Evolutionary conservation across 2,113 vertebrate genomes (phyloP).

Genomic region (Lepidothrix coronata): DNA sequence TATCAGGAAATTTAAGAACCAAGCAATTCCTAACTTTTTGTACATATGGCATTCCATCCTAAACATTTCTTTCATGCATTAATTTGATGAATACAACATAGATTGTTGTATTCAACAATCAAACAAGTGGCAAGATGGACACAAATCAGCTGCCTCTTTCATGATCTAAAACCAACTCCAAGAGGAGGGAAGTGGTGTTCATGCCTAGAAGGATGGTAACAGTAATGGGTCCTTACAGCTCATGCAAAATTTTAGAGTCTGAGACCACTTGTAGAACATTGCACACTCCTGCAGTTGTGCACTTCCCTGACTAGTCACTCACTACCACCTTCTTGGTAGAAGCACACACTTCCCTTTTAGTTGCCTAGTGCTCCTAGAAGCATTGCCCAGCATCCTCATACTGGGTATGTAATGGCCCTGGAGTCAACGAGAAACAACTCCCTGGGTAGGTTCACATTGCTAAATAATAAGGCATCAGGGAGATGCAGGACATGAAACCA

Average conservation of each 20-base stretch:
- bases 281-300: neutral
- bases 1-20: neutral
- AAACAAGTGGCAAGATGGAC: neutral
- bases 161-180: neutral
- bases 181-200: neutral
- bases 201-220: accelerated
- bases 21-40: neutral
- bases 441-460: neutral
- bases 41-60: neutral
- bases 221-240: neutral
- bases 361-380: neutral
- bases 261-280: neutral
- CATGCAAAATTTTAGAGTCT: neutral
- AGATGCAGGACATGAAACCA: neutral
- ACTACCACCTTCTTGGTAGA: neutral
- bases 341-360: neutral
- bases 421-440: neutral
- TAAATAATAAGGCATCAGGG: neutral
- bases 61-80: neutral
- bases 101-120: neutral
- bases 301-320: neutral
- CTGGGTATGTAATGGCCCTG: neutral
- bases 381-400: neutral
- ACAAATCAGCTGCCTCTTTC: neutral
- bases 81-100: neutral